phyloP scores from a whole-genome alignment of 2,797 vertebrate species.

The Lepilemur ruficaudatus region DNA sequence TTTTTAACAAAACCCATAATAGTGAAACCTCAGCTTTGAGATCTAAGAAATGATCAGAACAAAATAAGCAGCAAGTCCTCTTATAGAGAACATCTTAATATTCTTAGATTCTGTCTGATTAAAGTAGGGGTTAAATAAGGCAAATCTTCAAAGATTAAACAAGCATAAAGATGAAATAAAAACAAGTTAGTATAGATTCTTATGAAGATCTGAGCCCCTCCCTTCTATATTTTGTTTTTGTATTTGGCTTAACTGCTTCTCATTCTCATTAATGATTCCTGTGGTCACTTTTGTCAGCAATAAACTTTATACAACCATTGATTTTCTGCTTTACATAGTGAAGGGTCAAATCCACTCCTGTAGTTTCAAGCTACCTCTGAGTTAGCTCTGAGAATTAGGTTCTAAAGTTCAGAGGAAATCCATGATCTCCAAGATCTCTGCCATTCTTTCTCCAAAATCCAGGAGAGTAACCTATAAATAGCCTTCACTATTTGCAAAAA shows the following conservation, averaged over 20 bases:
- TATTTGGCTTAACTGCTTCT: not conserved
- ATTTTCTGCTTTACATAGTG: not conserved
- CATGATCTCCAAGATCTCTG: not conserved
- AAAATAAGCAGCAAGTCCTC: not conserved
- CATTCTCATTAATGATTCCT: not conserved
- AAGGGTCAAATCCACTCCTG: not conserved
- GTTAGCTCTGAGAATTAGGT: not conserved
- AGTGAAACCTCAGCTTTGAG: not conserved
- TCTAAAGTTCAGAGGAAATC: not conserved
- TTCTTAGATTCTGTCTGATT: not conserved
- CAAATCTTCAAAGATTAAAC: not conserved
- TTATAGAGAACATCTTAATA: not conserved
- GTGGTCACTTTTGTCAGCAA: not conserved
- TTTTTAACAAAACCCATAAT: not conserved
- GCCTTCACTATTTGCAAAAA: not conserved
- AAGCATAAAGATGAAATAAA: not conserved
- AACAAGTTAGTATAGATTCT: constrained; percentile 7
- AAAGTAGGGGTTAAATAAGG: not conserved
- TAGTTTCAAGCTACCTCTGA: not conserved
- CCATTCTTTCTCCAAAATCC: not conserved
- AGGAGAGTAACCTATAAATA: not conserved
- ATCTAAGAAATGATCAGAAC: not conserved
- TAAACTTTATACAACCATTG: not conserved
- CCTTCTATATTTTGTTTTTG: not conserved
- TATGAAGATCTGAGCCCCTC: not conserved